Percentiles rank a stretch among this genome's conserved stretches.
phyloP scores from a whole-genome alignment of 2,113 vertebrate species.

The Pelodiscus sinensis region DNA sequence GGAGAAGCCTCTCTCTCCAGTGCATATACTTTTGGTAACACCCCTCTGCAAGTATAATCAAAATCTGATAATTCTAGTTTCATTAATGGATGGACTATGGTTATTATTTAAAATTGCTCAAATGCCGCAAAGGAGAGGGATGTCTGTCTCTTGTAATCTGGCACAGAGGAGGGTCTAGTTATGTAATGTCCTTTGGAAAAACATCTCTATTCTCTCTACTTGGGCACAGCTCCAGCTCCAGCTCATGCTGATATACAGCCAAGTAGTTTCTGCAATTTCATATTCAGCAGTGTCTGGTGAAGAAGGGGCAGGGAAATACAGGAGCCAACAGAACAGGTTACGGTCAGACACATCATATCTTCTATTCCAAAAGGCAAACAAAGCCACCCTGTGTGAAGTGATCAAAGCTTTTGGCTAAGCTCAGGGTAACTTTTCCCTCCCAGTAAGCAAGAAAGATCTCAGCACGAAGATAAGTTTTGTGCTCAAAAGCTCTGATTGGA shows the following conservation, averaged over 20 bases:
- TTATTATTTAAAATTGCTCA: constrained; percentile 1
- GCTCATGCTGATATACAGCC: background rate
- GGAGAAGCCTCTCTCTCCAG: background rate
- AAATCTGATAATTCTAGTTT: background rate
- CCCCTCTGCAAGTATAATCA: background rate
- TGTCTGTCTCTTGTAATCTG: background rate
- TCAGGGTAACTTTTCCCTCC: background rate
- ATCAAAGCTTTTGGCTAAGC: background rate
- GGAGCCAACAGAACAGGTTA: constrained; percentile 6
- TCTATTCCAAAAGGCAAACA: background rate
- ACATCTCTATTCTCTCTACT: background rate
- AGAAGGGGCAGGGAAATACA: constrained; percentile 3
- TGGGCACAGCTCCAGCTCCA: background rate
- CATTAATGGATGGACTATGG: background rate
- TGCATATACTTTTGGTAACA: background rate
- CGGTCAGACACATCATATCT: background rate
- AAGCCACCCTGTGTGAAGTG: background rate
- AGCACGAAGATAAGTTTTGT: background rate
- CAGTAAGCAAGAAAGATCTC: background rate
- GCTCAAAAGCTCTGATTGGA: background rate
- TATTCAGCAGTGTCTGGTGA: background rate
- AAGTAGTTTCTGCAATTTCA: background rate
- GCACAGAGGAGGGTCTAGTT: background rate
- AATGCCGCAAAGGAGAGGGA: background rate
- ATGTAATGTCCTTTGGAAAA: background rate